phyloP scores from a whole-genome alignment of 2,797 vertebrate species.

The Pempheris klunzingeri region DNA sequence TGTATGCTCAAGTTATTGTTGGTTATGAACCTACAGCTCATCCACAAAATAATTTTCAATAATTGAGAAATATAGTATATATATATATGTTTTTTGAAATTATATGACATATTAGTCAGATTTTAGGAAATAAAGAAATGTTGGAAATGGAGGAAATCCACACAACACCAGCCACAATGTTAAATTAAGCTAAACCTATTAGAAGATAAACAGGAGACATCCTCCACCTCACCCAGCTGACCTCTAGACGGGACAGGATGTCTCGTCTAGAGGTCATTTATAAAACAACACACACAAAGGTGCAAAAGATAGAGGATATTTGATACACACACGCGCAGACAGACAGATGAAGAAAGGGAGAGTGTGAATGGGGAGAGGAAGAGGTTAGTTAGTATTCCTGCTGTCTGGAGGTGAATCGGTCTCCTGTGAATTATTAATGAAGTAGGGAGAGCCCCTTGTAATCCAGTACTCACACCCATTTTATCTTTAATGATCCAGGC shows the following conservation, averaged over 20 bases:
- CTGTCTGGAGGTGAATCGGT: conserved; percentile 65
- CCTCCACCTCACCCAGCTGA: conserved; percentile 55
- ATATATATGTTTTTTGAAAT: background rate
- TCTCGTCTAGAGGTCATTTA: conserved; percentile 68
- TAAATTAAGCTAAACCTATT: conserved; percentile 61
- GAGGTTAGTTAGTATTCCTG: conserved; percentile 44
- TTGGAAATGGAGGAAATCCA: conserved; percentile 2
- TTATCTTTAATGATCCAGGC: conserved; percentile 69
- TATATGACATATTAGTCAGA: no score
- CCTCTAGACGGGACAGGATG: conserved; percentile 65
- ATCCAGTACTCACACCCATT: conserved; percentile 55
- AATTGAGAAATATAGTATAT: background rate
- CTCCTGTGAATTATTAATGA: conserved; percentile 70
- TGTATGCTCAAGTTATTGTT: no score
- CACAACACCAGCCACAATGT: conserved; percentile 24
- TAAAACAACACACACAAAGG: conserved; percentile 13
- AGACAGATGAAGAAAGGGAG: conserved; percentile 29
- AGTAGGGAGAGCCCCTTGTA: conserved; percentile 64
- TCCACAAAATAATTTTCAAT: background rate
- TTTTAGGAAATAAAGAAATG: background rate
- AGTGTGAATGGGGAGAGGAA: conserved; percentile 46
- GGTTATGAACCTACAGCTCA: background rate
- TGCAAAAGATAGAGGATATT: conserved; percentile 1
- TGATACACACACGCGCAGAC: conserved; percentile 13
- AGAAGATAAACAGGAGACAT: conserved; percentile 68